Conservation (phyloP, 1,140 invertebrate genomes). For the Plutomurus gul region DNA sequence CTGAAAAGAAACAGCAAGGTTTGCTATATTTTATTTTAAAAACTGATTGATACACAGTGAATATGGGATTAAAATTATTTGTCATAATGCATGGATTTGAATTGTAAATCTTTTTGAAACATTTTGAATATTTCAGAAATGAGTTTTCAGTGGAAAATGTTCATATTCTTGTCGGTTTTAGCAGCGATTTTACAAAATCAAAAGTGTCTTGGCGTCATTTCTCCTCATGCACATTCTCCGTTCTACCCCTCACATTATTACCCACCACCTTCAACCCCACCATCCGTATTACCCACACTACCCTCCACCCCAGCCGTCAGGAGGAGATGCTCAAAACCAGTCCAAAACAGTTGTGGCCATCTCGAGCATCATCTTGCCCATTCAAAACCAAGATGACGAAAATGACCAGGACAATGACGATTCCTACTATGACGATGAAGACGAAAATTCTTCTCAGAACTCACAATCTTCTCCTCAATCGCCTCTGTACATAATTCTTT, state of each 20-base stretch:
- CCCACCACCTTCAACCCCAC: neutral
- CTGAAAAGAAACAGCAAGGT: too few relatives aligned
- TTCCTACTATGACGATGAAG: neutral
- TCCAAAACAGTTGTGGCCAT: neutral
- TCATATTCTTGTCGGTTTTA: neutral
- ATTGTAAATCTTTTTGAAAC: too few relatives aligned
- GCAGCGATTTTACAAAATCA: neutral
- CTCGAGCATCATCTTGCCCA: neutral
- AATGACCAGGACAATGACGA: neutral
- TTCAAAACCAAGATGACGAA: neutral
- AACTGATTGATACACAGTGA: too few relatives aligned
- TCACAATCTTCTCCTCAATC: neutral
- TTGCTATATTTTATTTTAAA: too few relatives aligned
- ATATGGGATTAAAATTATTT: too few relatives aligned
- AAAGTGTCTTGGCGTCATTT: neutral
- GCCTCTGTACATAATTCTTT: neutral
- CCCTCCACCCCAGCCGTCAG: neutral
- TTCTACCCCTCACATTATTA: slow-evolving; percentile 8
- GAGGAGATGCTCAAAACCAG: neutral
- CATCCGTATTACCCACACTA: neutral
- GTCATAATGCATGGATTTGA: too few relatives aligned
- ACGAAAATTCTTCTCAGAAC: neutral
- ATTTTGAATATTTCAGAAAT: neutral
- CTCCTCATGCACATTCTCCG: neutral
- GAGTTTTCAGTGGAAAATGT: neutral